These are phyloP conservation scores for Osedax fenrisi DNA, from an alignment of 2,888 invertebrate genomes.

Conservation along the genomic window DNA sequence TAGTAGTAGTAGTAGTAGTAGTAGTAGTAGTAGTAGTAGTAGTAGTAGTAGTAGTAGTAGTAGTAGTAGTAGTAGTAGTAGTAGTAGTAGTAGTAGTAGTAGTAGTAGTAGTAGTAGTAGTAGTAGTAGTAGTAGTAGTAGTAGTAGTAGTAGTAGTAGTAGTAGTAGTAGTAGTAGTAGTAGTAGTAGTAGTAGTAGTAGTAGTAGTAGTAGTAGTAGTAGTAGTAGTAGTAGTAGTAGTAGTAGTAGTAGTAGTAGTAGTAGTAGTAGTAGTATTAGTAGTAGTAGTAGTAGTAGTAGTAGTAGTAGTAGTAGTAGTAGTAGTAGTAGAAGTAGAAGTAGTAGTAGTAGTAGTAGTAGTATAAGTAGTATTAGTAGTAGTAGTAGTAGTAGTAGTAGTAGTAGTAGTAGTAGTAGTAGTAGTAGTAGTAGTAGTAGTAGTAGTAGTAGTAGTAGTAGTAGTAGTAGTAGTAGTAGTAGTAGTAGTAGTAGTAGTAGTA, in stretches of 20 bases:
- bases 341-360: slow-evolving; percentile 17
- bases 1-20: slow-evolving; percentile 25
- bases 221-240: slow-evolving; percentile 23
- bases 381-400: slow-evolving; percentile 24
- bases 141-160: slow-evolving; percentile 24
- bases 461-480: slow-evolving; percentile 23
- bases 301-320: slow-evolving; percentile 21
- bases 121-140: slow-evolving; percentile 12
- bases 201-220: slow-evolving; percentile 23
- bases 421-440: slow-evolving; percentile 24
- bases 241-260: slow-evolving; percentile 19
- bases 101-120: slow-evolving; percentile 19
- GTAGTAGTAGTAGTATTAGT: slow-evolving; percentile 6
- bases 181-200: slow-evolving; percentile 24
- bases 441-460: slow-evolving; percentile 25
- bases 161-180: slow-evolving; percentile 23
- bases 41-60: slow-evolving; percentile 24
- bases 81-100: slow-evolving; percentile 22
- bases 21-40: slow-evolving; percentile 23
- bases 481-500: slow-evolving; percentile 24
- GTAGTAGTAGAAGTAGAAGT: slow-evolving; percentile 19
- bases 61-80: slow-evolving; percentile 24
- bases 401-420: slow-evolving; percentile 26
- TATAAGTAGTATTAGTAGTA: slow-evolving; percentile 7
- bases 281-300: slow-evolving; percentile 25